Conservation (phyloP, 2,113 vertebrate genomes). For the Nannobrachium achirus region DNA sequence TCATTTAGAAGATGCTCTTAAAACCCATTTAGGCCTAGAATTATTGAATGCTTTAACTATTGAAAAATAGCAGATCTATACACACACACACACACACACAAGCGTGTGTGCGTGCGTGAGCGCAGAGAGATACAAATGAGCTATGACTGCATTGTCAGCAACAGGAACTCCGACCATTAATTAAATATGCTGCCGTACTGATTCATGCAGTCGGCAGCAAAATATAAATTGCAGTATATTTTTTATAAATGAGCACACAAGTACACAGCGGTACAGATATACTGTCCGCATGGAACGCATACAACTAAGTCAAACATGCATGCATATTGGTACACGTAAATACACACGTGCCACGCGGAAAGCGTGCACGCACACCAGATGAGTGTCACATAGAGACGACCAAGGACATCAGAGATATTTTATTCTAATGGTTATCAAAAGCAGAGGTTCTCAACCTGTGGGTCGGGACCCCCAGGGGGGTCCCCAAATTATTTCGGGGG, state of each 20-base stretch:
- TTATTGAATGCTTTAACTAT: no score
- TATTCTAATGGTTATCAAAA: not conserved
- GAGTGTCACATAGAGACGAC: conserved; percentile 15
- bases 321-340: conserved; percentile 7
- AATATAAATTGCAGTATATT: not conserved
- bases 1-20: no score
- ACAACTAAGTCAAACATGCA: not conserved
- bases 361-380: conserved; percentile 14
- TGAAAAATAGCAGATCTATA: no score
- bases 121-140: conserved; percentile 8
- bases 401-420: conserved; percentile 61
- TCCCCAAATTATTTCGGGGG: no score
- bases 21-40: no score
- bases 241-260: conserved; percentile 1
- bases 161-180: not conserved
- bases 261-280: not conserved
- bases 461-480: no score
- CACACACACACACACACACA: no score
- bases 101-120: no score
- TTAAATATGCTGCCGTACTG: not conserved
- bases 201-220: conserved; percentile 27
- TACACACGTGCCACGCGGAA: not conserved
- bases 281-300: not conserved
- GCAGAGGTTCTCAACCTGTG: no score
- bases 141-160: no score